These are phyloP conservation scores for Alexandromys oeconomus DNA, from an alignment of 2,797 vertebrate genomes.

Conservation along the genomic window DNA sequence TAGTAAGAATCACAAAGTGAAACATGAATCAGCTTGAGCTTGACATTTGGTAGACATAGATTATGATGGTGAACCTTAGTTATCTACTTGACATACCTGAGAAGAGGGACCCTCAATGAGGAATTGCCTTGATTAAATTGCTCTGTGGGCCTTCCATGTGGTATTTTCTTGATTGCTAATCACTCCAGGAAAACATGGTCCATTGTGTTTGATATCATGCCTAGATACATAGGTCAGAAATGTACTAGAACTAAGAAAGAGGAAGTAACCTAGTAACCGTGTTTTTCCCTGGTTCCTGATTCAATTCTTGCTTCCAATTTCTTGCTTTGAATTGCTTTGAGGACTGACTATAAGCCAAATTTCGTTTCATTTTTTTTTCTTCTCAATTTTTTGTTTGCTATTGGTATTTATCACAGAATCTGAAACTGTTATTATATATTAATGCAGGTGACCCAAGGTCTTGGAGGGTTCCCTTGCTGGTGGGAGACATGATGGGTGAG, in stretches of 20 bases:
- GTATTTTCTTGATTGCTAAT: not conserved
- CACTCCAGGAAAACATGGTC: not conserved
- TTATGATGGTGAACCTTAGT: not conserved
- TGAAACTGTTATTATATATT: too few species aligned
- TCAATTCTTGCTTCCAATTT: not conserved
- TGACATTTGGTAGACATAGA: not conserved
- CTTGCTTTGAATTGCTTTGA: not conserved
- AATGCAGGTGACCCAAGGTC: too few species aligned
- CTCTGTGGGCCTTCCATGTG: not conserved
- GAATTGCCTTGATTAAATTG: not conserved
- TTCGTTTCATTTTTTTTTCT: not conserved
- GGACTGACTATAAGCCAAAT: not conserved
- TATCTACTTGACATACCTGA: too few species aligned
- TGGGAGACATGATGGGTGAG: too few species aligned
- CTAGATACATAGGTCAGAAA: too few species aligned
- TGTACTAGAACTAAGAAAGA: not conserved
- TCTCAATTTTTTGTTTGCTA: not conserved
- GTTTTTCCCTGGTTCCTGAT: too few species aligned
- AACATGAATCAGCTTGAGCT: not conserved
- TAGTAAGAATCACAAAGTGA: not conserved
- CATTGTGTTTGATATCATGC: not conserved
- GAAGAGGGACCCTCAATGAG: not conserved
- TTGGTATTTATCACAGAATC: not conserved
- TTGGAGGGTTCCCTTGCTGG: too few species aligned
- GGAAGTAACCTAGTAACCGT: too few species aligned